phyloP scores from a whole-genome alignment of 1,140 invertebrate genomes.

The Bombus fervidus region DNA sequence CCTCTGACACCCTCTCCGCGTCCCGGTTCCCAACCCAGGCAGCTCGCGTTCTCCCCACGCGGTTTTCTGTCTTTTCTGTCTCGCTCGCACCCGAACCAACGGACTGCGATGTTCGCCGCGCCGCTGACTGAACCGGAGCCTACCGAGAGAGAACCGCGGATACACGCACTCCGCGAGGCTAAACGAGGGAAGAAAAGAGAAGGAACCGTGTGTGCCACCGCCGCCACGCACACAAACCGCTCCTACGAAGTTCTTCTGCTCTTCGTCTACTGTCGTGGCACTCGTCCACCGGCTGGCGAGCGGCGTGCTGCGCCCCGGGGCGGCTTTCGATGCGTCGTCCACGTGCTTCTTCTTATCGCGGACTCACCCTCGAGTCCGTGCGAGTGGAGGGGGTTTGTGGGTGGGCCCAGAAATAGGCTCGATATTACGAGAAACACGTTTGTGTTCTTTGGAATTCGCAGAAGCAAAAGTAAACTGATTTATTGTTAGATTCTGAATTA shows the following conservation, averaged over 20 bases:
- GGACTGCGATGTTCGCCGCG: neutral
- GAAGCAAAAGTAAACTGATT: neutral
- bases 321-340: slow-evolving; percentile 37
- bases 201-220: slow-evolving; percentile 14
- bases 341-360: slow-evolving; percentile 53
- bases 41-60: slow-evolving; percentile 16
- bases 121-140: neutral
- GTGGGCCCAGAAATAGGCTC: neutral
- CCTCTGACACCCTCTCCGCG: slow-evolving; percentile 21
- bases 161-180: neutral
- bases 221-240: neutral
- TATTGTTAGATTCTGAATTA: too few relatives aligned
- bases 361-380: neutral
- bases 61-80: neutral
- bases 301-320: slow-evolving; percentile 42
- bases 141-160: neutral
- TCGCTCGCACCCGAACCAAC: neutral
- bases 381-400: slow-evolving; percentile 22
- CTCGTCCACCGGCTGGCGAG: slow-evolving; percentile 67
- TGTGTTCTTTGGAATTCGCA: neutral
- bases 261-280: slow-evolving; percentile 54
- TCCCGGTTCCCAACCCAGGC: slow-evolving; percentile 9
- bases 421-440: neutral
- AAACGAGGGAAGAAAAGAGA: neutral
- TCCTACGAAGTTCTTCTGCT: slow-evolving; percentile 52